Evolutionary conservation across 2,888 invertebrate genomes (phyloP), one percentile per base, ranked within the genome.

Genomic region (Drosophila yooni): DNA sequence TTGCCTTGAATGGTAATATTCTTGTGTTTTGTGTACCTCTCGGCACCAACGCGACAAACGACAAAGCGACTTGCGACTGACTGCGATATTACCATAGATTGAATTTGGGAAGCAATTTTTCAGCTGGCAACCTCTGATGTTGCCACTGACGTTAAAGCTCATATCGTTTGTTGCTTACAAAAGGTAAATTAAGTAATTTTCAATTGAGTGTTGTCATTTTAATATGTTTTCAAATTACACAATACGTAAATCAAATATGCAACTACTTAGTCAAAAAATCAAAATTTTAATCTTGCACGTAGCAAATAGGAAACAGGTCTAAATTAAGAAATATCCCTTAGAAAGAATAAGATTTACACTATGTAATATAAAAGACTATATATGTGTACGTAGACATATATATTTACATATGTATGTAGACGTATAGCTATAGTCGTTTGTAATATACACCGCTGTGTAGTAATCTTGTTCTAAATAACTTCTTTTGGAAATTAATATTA

Each of bases 1-100:
- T 84, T 89, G 82, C 89, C 76, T 65, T 87, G 79, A 63, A 71
- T 61, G 76, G 63, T 36, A 60, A 34, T 51, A 71, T 81, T 76
- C 74, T 78, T 70, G 63, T 40, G 65, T 59, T 66, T 38, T 56
- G 70, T 61, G 63, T 68, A 56, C 67, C 67, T 53, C 62, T 68
- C 52, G 83, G 81, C 60, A 43, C 60, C 66, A 73, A 36, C 52
- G 74, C 43, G 56, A 36, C 29, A 54, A 62, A 67, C 51, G 27
- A n/a, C 18, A 38, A n/a, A 38, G 27, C 53, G 73, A 48, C 68
- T 74, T 71, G 74, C 54, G 70, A 78, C 62, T 62, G 40, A 60
- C 43, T 58, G 43, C 53, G 52, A 59, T 64, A 64, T 76, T 67
- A 61, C 61, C 33, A 75, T 51, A 50, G 59, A 71, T 76, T 67